These are phyloP conservation scores for Megalurothrips usitatus DNA, from an alignment of 2,888 invertebrate genomes.

Conservation along the genomic window DNA sequence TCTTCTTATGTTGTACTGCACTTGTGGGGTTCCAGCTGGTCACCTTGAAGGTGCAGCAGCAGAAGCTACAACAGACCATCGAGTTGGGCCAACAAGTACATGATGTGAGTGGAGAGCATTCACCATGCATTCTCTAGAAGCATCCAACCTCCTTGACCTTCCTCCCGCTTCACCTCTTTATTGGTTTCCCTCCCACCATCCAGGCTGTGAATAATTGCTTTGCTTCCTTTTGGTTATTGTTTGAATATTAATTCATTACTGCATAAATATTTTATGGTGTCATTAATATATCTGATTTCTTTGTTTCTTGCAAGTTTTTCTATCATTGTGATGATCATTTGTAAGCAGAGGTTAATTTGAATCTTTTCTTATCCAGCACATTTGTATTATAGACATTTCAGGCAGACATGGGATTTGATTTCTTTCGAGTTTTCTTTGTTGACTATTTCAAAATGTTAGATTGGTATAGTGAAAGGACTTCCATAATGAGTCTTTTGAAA, in stretches of 20 bases:
- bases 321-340: not conserved
- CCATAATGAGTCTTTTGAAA: no score
- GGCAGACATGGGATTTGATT: no score
- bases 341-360: constrained; percentile 35
- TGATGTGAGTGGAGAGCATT: constrained; percentile 13
- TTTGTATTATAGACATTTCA: not conserved
- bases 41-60: constrained; percentile 54
- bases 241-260: constrained; percentile 17
- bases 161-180: not conserved
- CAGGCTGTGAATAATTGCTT: not conserved
- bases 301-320: constrained; percentile 27
- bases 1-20: constrained; percentile 24
- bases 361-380: constrained; percentile 34
- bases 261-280: not conserved
- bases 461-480: no score
- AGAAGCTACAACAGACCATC: constrained; percentile 59
- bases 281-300: not conserved
- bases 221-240: constrained; percentile 8
- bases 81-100: constrained; percentile 69
- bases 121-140: not conserved
- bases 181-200: not conserved
- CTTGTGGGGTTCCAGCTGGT: constrained; percentile 50
- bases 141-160: not conserved
- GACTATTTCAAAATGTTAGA: no score
- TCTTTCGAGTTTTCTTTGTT: no score